Evolutionary conservation across 2,113 vertebrate species (phyloP), one percentile per base, ranked within the genome.

Genomic region (Seriola dumerili): DNA sequence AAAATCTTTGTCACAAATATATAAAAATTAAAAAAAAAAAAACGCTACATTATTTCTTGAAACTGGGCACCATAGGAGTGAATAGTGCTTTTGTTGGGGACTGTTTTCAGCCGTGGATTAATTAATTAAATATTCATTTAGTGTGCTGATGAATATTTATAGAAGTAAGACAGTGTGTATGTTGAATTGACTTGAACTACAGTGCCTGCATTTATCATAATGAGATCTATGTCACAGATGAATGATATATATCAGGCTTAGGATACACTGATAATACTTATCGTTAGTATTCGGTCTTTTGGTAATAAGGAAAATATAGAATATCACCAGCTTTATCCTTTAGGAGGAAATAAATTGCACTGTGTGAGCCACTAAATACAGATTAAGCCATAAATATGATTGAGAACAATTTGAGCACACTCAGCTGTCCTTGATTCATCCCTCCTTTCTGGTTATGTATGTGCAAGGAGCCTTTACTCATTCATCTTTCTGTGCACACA

Each of bases 401-500:
- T 57, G 36, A 38, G 25, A 76, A 68, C 65, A 58, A 32, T 36
- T 17, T 70, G 48, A 72, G 36, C 48, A 72, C 9, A 4, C 38
- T 66, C 54, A 38, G 40, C 62, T 63, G 50, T 50, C 50, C 36
- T 72, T 83, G 67, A 71, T 63, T 63, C 68, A 40, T n/a, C 61
- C 57, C 71, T 48, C 77, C 34, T 54, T 17, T 82, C 46, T 81
- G 23, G n/a, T 57, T 70, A 23, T 76, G 62, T 55, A 85, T 50
- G 55, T 74, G 32, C 25, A 78, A 87, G 36, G 38, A 82, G 67
- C 54, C 42, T 23, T 71, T 50, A 21, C 40, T 55, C 7, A 23
- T 59, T 66, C 12, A 59, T 85, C 73, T 79, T n/a, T 70, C 78
- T 67, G 63, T 48, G 62, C 66, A 55, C 66, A 78, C 68, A 64